Conservation (phyloP, 2,797 vertebrate species). For the Sciurus vulgaris region DNA sequence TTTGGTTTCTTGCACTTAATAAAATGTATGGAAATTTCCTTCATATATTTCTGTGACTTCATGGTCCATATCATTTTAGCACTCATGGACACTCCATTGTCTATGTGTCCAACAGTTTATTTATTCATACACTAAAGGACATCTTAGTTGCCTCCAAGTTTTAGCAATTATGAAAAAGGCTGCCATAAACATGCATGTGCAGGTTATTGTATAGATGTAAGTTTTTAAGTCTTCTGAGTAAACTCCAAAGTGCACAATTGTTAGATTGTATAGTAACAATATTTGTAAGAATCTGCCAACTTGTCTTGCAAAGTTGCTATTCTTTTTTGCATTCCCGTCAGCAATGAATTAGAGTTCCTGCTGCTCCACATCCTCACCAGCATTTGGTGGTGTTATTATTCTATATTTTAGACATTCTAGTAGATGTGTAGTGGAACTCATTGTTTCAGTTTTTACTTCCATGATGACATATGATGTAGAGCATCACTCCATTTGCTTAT, state of each 20-base stretch:
- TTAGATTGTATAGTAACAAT: background rate
- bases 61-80: background rate
- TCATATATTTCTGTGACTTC: background rate
- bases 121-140: background rate
- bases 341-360: background rate
- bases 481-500: background rate
- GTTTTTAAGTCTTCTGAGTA: background rate
- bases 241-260: background rate
- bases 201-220: background rate
- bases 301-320: background rate
- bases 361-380: background rate
- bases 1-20: background rate
- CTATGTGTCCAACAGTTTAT: background rate
- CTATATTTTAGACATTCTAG: background rate
- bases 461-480: background rate
- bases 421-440: background rate
- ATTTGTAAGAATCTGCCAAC: background rate
- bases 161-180: background rate
- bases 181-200: background rate
- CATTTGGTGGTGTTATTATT: background rate
- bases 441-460: background rate
- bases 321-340: background rate
- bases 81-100: background rate
- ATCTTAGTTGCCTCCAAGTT: background rate
- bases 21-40: background rate